Base-by-base conservation (phyloP, 2,888 invertebrate genomes). In the Leuctra nigra region DNA sequence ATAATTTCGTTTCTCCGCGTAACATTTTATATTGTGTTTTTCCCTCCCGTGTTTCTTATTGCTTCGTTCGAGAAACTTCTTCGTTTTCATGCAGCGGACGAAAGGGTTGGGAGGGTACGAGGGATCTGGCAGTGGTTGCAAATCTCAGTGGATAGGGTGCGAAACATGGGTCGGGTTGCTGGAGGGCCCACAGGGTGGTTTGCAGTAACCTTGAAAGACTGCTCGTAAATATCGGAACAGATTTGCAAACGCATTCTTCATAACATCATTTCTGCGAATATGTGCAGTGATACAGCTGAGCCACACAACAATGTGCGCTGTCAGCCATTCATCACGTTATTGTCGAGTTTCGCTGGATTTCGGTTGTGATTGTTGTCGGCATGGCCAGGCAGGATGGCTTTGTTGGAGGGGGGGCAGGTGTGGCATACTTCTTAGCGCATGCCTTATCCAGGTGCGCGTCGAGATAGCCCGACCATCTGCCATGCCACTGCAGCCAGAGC, bases 301-400 rank as follows among this genome's bases (percentile, higher is more conserved):
- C 50, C 22, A 13, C 33, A 13, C 50, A 50, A 50, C 50, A 50
- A 50, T 50, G n/a, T n/a, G 22, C 50, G 11, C 18, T 50, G 50
- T 35, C 55, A 55, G 47, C 38, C 46, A 55, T 55, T 55, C 55
- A 46, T 55, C 55, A 55, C 16, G 18, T 33, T 20, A 46, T 55
- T 55, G 46, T 55, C 46, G 55, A 47, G 22, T 55, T 55, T 39
- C 55, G 46, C 47, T 14, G 35, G 44, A 47, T 54, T 47, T 24
- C 38, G 33, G 50, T 33, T 35, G 16, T 33, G 33, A 33, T 33
- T 33, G 50, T 33, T 14, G 18, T 20, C 6, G 33, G 20, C 9
- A 29, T 3, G 47, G 47, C 6, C 24, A 14, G 13, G 47, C 16
- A 29, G 46, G 20, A 24, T 22, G n/a, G n/a, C n/a, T n/a, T n/a